Evolutionary conservation across 2,888 invertebrate species (phyloP), one percentile per base, ranked within the genome.

Genomic region (Stenurella melanura): DNA sequence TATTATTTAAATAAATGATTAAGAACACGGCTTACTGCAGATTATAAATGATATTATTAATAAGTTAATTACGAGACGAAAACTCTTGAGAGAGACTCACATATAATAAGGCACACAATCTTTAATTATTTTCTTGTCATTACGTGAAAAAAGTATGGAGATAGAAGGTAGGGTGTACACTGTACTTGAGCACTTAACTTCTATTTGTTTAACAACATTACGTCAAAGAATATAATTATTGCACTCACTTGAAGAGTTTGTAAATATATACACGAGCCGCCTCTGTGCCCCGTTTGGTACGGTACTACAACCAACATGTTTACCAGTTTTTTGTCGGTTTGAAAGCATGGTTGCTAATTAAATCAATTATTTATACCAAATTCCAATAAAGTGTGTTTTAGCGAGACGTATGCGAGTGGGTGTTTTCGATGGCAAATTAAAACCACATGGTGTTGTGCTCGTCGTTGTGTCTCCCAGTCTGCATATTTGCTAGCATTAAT

Each of bases 401-500:
- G 79, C 79, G 78, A 77, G 76, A 79, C 68, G 74, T 57, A 72
- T 64, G 68, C 70, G 75, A 73, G 79, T 78, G 78, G 79, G 78
- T 78, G 76, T 79, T 76, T 68, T 67, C 19, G 79, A 85, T 85
- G 81, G 85, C 84, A 87, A 86, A 87, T 87, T 86, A 86, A 87
- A 87, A 86, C 86, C 87, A 86, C 87, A 87, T 87, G 81, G 79
- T 70, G 75, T 76, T 69, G 85, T 84, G 82, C 78, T 78, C 79
- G 81, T 73, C 78, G 79, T 79, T 78, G 78, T 75, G 82, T 81
- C 73, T 74, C 78, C 79, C 73, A 73, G 78, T 80, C 81, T 83
- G 80, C 82, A 83, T 83, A 83, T 82, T 83, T 82, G 82, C 81
- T 76, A 79, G 82, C 85, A 85, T 85, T 86, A 86, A 85, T 86